These are phyloP conservation scores for Tyrannus savana DNA, from an alignment of 2,113 vertebrate genomes.

Conservation along the genomic window DNA sequence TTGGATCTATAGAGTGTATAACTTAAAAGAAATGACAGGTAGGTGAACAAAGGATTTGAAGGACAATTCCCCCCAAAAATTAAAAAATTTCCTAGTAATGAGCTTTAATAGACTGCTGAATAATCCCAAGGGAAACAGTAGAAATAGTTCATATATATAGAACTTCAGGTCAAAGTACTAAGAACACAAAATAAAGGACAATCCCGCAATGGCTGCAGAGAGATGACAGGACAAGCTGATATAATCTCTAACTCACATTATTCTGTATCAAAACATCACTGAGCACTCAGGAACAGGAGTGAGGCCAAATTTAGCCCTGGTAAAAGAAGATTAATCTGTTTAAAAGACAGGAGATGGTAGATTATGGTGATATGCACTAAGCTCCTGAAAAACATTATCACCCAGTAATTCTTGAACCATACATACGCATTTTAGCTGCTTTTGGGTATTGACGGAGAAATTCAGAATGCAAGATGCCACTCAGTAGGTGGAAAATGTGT, in stretches of 20 bases:
- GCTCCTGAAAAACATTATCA: constrained; percentile 11
- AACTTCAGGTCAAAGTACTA: not conserved
- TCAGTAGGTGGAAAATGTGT: constrained; percentile 4
- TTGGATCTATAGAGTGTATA: not conserved
- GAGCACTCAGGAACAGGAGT: not conserved
- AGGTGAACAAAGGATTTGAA: not conserved
- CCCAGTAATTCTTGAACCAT: not conserved
- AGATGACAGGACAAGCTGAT: not conserved
- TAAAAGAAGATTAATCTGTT: constrained; percentile 31
- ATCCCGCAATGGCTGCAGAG: not conserved
- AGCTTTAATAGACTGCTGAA: not conserved
- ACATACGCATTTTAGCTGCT: not conserved
- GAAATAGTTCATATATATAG: not conserved
- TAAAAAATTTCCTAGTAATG: not conserved
- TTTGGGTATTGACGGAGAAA: not conserved
- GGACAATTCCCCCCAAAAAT: not conserved
- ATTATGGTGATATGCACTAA: not conserved
- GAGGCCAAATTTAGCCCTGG: not conserved
- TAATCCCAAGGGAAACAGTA: not conserved
- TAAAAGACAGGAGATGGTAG: constrained; percentile 6
- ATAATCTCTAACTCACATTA: not conserved
- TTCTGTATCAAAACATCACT: not conserved
- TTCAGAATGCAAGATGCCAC: not conserved
- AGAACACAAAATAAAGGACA: not conserved
- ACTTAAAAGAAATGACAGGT: not conserved